Evolutionary conservation across 1,140 invertebrate species (phyloP).

Genomic region (Bombyx mandarina): DNA sequence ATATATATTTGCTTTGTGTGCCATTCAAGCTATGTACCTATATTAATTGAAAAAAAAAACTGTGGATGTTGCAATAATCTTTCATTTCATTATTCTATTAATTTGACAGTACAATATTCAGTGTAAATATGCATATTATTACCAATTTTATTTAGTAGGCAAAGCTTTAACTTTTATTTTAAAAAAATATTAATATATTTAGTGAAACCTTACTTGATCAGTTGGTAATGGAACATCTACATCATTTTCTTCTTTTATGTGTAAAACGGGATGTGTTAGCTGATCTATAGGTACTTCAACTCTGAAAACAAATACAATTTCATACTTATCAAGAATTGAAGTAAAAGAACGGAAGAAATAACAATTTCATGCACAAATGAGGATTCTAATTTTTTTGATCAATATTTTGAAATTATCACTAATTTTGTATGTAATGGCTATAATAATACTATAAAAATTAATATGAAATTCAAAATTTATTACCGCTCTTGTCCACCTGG

Average conservation of each 20-base stretch:
- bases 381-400: too few relatives aligned
- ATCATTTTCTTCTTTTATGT: constrained; percentile 77
- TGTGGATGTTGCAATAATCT: too few relatives aligned
- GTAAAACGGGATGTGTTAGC: constrained; percentile 62
- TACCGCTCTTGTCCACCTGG: constrained; percentile 79
- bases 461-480: background rate
- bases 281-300: constrained; percentile 79
- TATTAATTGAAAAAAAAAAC: too few relatives aligned
- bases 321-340: background rate
- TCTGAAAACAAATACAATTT: constrained; percentile 41
- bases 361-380: background rate
- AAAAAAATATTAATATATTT: background rate
- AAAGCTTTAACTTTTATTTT: background rate
- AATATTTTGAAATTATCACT: background rate
- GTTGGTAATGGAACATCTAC: constrained; percentile 83
- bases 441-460: background rate
- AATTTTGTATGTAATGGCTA: background rate
- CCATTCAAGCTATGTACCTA: too few relatives aligned
- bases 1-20: too few relatives aligned
- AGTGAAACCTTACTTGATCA: constrained; percentile 71
- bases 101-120: background rate
- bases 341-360: background rate
- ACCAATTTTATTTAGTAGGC: background rate
- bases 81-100: too few relatives aligned
- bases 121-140: background rate